phyloP scores from a whole-genome alignment of 2,113 vertebrate genomes.

The Otocyon megalotis region DNA sequence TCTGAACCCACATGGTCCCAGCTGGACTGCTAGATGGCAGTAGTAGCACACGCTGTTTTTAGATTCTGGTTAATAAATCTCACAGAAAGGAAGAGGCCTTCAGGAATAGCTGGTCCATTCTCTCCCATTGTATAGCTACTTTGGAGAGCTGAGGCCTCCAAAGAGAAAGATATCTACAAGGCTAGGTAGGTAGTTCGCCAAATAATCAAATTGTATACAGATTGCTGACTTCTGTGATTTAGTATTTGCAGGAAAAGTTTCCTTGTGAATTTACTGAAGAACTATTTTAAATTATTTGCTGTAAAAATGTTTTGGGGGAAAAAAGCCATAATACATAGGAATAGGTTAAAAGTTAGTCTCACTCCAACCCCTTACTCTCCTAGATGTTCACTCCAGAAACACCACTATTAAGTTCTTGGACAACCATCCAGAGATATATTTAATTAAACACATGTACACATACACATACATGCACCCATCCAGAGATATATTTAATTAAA shows the following conservation, averaged over 20 bases:
- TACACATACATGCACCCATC: background rate
- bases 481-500: background rate
- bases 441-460: background rate
- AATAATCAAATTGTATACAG: background rate
- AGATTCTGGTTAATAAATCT: background rate
- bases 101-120: too few species aligned
- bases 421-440: background rate
- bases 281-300: conserved; percentile 22
- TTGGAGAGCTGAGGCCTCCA: background rate
- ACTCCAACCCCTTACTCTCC: background rate
- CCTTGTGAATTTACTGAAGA: background rate
- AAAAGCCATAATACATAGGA: background rate
- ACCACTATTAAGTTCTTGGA: background rate
- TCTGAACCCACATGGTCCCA: too few species aligned
- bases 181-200: background rate
- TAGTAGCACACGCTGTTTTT: background rate
- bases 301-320: background rate
- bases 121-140: background rate
- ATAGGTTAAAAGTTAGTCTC: background rate
- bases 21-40: conserved; percentile 69
- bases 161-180: background rate
- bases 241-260: background rate
- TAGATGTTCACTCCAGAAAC: background rate
- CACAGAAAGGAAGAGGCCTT: background rate
- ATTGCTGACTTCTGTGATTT: background rate